Evolutionary conservation across 2,113 vertebrate genomes (phyloP), one percentile per base, ranked within the genome.

Genomic region (Capricornis sumatraensis): DNA sequence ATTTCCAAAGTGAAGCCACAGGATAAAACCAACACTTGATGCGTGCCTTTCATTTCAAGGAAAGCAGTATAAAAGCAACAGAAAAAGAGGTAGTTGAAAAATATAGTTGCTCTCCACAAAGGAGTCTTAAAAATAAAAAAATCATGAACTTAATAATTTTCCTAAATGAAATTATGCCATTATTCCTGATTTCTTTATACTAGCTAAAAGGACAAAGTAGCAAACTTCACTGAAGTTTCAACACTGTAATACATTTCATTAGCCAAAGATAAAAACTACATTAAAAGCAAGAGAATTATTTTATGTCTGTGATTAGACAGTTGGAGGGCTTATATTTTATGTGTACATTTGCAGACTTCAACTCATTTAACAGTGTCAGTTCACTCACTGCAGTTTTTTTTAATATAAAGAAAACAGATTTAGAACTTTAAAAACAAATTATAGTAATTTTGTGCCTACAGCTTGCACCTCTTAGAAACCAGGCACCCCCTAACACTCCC

Each of bases 91-190:
- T 96, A 64, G 96, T 43, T 95, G 91, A 98, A 96, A 98, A 97
- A 96, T 95, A 96, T 30, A 97, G 94, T 89, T 96, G 82, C 92
- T 98, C 64, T 96, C 96, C 53, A 98, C 97, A 98, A 98, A 98
- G 96, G 85, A 97, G 91, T 86, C 92, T 98, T 95, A 97, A 98
- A 98, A 96, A 96, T 97, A 97, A 97, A 97, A 97, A 98, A 96
- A 92, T 95, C 96, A 87, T 43, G 97, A 98, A 94, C 97, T 98
- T 98, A 96, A 94, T 98, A 97, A 98, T 98, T 98, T 98, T 97
- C 94, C 95, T 97, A 98, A 98, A 98, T 98, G 97, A 98, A 98
- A 98, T 97, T 97, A 97, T 96, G 96, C 95, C 94, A 98, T 98
- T 98, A 97, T 98, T 97, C 92, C 62, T 83, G 88, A 98, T 96